A percentile compares a stretch with the other conserved stretches of the same genome.
phyloP scores from a whole-genome alignment of 2,888 invertebrate genomes.

The Chouioia cunea region DNA sequence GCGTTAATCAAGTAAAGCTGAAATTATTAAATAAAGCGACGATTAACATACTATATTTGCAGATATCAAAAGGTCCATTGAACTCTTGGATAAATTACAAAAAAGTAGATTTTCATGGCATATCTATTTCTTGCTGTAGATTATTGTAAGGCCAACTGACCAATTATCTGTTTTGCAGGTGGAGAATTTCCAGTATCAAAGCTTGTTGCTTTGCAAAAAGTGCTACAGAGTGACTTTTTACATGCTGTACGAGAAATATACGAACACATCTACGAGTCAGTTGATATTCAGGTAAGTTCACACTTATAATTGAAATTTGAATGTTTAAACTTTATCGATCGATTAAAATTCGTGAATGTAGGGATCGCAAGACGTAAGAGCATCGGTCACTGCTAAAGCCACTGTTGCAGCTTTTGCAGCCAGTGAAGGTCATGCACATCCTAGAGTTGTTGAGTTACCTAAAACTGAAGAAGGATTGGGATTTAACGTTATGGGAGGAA shows the following conservation, averaged over 20 bases:
- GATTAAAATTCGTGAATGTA: slow-evolving; percentile 58
- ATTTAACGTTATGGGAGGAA: slow-evolving; percentile 99
- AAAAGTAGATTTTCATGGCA: slow-evolving; percentile 79
- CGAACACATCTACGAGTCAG: slow-evolving; percentile 98
- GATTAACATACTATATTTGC: slow-evolving; percentile 56
- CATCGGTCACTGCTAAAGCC: slow-evolving; percentile 98
- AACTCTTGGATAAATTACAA: slow-evolving; percentile 93
- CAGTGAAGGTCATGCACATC: slow-evolving; percentile 99
- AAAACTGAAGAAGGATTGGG: slow-evolving; percentile 99
- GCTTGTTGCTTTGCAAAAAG: slow-evolving; percentile 94
- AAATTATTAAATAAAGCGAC: slow-evolving; percentile 24
- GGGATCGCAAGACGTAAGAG: slow-evolving; percentile 93
- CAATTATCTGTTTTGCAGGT: slow-evolving; percentile 63
- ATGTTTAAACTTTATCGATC: not conserved
- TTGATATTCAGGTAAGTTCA: slow-evolving; percentile 85
- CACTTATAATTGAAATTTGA: not conserved
- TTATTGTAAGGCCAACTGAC: too few species aligned
- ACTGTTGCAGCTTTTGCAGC: slow-evolving; percentile 93
- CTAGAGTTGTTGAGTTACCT: slow-evolving; percentile 96
- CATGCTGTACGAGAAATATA: slow-evolving; percentile 98
- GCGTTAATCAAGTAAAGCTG: too few species aligned
- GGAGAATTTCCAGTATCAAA: slow-evolving; percentile 97
- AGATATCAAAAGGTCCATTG: slow-evolving; percentile 96
- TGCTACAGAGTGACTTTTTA: slow-evolving; percentile 96
- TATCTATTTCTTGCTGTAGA: too few species aligned